These are phyloP conservation scores for Plutomurus gul DNA, from an alignment of 1,140 invertebrate genomes.

Conservation along the genomic window DNA sequence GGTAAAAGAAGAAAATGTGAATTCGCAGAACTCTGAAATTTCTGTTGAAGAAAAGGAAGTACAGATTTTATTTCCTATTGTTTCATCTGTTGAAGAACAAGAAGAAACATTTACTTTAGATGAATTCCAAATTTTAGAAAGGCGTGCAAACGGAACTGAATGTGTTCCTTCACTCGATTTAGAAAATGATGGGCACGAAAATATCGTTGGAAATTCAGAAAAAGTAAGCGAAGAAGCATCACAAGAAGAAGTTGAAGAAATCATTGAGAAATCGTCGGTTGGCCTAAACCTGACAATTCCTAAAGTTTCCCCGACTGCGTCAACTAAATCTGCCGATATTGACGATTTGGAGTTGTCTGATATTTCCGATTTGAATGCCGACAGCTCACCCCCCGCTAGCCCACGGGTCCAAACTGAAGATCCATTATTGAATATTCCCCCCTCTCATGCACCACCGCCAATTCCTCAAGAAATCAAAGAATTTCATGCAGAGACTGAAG, in stretches of 20 bases:
- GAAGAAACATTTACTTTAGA: too few relatives aligned
- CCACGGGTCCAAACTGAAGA: background rate
- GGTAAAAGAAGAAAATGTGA: too few relatives aligned
- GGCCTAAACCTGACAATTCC: background rate
- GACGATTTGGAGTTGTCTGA: constrained; percentile 40
- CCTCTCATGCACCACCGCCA: too few relatives aligned
- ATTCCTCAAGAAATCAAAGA: background rate
- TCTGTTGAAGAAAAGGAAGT: background rate
- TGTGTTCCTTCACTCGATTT: too few relatives aligned
- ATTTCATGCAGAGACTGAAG: background rate
- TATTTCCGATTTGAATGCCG: constrained; percentile 4
- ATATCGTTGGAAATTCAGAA: too few relatives aligned
- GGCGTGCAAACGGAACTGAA: too few relatives aligned
- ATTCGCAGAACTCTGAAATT: background rate
- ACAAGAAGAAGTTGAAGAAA: background rate
- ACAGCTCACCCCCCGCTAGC: constrained; percentile 2
- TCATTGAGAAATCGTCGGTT: too few relatives aligned
- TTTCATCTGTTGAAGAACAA: too few relatives aligned
- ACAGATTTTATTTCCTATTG: too few relatives aligned
- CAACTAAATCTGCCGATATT: constrained; percentile 39
- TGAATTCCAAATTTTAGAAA: too few relatives aligned
- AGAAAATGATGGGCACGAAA: too few relatives aligned
- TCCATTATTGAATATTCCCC: too few relatives aligned
- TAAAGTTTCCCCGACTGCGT: constrained; percentile 10
- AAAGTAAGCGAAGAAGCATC: background rate